Percentiles rank a stretch among this genome's conserved stretches.
These are phyloP conservation scores for Acridotheres tristis DNA, from an alignment of 2,797 vertebrate species.

Conservation along the genomic window DNA sequence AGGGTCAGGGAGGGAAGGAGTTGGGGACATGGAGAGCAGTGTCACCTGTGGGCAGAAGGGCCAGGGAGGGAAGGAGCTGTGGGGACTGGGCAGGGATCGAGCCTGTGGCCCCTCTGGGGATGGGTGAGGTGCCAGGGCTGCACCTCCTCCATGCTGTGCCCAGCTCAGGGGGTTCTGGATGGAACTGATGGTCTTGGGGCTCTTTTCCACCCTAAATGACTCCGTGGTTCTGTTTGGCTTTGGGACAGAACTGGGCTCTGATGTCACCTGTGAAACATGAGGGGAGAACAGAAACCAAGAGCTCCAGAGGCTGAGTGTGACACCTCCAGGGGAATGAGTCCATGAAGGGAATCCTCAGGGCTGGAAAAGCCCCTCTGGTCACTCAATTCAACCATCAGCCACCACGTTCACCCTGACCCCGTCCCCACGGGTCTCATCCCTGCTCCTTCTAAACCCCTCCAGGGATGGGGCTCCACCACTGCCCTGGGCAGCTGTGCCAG, in stretches of 20 bases:
- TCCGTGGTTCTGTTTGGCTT: not conserved
- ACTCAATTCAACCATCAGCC: not conserved
- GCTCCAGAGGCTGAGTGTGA: not conserved
- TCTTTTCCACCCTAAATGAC: not conserved
- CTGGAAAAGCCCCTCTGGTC: not conserved
- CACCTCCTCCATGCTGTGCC: not conserved
- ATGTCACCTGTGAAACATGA: not conserved
- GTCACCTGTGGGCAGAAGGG: not conserved
- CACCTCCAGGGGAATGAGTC: not conserved
- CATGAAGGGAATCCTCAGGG: not conserved
- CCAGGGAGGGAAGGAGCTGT: no score
- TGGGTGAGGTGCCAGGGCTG: not conserved
- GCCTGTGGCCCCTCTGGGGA: rapidly evolving
- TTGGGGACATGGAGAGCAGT: no score
- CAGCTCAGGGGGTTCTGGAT: not conserved
- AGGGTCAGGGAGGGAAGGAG: not conserved
- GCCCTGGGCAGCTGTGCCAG: not conserved
- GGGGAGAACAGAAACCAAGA: not conserved
- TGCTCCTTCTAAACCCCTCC: not conserved
- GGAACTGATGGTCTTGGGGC: not conserved
- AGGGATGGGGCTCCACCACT: not conserved
- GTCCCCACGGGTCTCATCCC: not conserved
- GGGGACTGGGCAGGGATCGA: not conserved
- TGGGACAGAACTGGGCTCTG: not conserved
- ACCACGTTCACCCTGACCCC: rapidly evolving